Conservation (phyloP, 2,888 invertebrate species). For the Agriopis aurantiaria region DNA sequence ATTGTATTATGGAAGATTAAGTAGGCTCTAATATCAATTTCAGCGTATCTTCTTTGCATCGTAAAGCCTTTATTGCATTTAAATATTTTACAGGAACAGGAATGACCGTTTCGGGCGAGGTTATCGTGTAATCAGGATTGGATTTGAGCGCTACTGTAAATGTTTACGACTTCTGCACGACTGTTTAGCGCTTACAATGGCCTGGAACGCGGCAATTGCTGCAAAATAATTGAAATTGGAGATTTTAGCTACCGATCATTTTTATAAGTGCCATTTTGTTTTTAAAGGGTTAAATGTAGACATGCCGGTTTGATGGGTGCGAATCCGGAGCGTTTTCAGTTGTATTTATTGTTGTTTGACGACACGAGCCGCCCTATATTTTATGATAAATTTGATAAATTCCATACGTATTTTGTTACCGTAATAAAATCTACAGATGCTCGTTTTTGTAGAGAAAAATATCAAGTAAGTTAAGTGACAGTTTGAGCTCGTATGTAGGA, state of each 20-base stretch:
- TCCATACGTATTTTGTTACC: slow-evolving; percentile 27
- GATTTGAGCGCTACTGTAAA: slow-evolving; percentile 51
- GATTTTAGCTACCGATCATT: slow-evolving; percentile 40
- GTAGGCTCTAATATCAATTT: slow-evolving; percentile 13
- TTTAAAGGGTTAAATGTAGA: slow-evolving; percentile 29
- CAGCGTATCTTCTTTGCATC: slow-evolving; percentile 28
- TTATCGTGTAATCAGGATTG: slow-evolving; percentile 53
- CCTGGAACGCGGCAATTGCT: slow-evolving; percentile 14
- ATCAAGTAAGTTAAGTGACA: slow-evolving; percentile 13
- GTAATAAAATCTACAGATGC: slow-evolving; percentile 27
- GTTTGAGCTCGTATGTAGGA: slow-evolving; percentile 3
- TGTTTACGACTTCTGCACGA: slow-evolving; percentile 51
- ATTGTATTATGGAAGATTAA: slow-evolving; percentile 6
- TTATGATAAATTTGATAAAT: slow-evolving; percentile 30
- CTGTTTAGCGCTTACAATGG: slow-evolving; percentile 42
- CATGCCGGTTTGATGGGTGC: slow-evolving; percentile 15
- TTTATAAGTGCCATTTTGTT: slow-evolving; percentile 34
- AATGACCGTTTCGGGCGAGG: slow-evolving; percentile 39
- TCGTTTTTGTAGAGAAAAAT: slow-evolving; percentile 25
- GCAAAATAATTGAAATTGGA: slow-evolving; percentile 45
- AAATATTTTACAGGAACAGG: slow-evolving; percentile 39
- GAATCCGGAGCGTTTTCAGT: slow-evolving; percentile 11
- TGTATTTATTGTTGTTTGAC: slow-evolving; percentile 31
- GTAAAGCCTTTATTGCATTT: slow-evolving; percentile 37
- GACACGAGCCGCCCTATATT: slow-evolving; percentile 17